These are phyloP conservation scores for Siniperca obscura DNA, from an alignment of 2,797 vertebrate species.

Conservation along the genomic window DNA sequence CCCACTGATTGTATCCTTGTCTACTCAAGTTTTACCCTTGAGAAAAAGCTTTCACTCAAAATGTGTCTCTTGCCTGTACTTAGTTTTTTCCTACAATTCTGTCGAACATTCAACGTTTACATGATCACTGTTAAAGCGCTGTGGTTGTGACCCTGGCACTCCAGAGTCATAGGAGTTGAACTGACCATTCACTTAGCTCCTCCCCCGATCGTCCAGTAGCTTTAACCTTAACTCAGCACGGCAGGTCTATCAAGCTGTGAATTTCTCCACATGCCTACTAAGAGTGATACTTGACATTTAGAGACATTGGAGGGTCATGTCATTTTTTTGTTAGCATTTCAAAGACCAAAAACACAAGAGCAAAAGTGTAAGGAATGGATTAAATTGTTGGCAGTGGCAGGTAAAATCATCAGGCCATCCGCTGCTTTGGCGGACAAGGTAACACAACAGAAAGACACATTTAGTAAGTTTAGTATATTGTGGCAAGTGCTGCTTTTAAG, in stretches of 20 bases:
- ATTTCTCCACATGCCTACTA: background rate
- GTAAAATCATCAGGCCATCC: no score
- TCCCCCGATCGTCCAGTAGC: background rate
- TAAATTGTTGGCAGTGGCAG: background rate
- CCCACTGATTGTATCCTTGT: background rate
- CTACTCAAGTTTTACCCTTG: background rate
- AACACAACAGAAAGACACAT: no score
- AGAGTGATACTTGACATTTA: background rate
- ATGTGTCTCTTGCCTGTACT: background rate
- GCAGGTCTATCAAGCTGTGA: constrained; percentile 8
- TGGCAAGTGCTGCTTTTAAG: no score
- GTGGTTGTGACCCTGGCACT: background rate
- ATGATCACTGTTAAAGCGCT: background rate
- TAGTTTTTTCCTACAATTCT: background rate
- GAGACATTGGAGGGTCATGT: background rate
- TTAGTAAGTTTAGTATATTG: no score
- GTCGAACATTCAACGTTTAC: background rate
- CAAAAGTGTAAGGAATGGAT: background rate
- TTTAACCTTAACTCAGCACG: background rate
- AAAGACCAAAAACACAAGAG: background rate
- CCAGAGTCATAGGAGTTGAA: background rate
- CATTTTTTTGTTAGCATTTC: background rate
- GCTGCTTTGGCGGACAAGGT: no score
- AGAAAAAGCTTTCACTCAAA: background rate
- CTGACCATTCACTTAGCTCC: background rate